These are phyloP conservation scores for Agrotis exclamationis DNA, from an alignment of 2,888 invertebrate genomes.

Conservation along the genomic window DNA sequence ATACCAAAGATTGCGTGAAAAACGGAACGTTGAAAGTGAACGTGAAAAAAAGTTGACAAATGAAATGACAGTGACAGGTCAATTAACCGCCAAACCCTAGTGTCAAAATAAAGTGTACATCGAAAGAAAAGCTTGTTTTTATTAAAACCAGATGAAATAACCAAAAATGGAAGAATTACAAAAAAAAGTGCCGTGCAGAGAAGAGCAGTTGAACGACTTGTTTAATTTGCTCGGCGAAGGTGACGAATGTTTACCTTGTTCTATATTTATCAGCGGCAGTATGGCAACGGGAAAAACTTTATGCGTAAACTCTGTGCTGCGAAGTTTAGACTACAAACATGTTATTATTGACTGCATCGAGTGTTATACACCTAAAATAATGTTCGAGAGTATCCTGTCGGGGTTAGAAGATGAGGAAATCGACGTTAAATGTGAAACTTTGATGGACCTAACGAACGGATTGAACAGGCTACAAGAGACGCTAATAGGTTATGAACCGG, in stretches of 20 bases:
- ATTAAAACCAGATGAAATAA: slow-evolving; percentile 33
- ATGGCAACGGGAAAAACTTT: slow-evolving; percentile 96
- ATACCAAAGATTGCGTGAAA: slow-evolving; percentile 25
- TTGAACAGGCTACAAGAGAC: slow-evolving; percentile 81
- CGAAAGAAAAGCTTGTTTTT: slow-evolving; percentile 12
- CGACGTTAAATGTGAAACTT: slow-evolving; percentile 92
- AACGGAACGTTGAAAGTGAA: slow-evolving; percentile 62
- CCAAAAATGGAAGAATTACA: slow-evolving; percentile 88
- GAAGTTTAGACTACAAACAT: slow-evolving; percentile 90
- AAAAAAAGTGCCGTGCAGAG: slow-evolving; percentile 87
- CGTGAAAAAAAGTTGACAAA: slow-evolving; percentile 7
- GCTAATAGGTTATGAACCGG: slow-evolving; percentile 80
- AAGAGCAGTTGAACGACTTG: slow-evolving; percentile 86
- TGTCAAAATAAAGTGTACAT: slow-evolving; percentile 46
- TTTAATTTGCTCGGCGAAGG: slow-evolving; percentile 89
- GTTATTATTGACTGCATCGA: slow-evolving; percentile 95
- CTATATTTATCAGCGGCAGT: slow-evolving; percentile 95
- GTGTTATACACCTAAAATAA: slow-evolving; percentile 94
- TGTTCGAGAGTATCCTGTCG: slow-evolving; percentile 94
- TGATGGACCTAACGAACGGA: slow-evolving; percentile 92
- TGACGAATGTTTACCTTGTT: slow-evolving; percentile 92
- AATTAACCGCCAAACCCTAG: slow-evolving; percentile 37
- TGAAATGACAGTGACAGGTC: no score
- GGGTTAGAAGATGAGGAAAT: slow-evolving; percentile 87
- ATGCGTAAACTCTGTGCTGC: slow-evolving; percentile 92